phyloP scores from a whole-genome alignment of 2,797 vertebrate genomes.

The Paratrypauchen microcephalus region DNA sequence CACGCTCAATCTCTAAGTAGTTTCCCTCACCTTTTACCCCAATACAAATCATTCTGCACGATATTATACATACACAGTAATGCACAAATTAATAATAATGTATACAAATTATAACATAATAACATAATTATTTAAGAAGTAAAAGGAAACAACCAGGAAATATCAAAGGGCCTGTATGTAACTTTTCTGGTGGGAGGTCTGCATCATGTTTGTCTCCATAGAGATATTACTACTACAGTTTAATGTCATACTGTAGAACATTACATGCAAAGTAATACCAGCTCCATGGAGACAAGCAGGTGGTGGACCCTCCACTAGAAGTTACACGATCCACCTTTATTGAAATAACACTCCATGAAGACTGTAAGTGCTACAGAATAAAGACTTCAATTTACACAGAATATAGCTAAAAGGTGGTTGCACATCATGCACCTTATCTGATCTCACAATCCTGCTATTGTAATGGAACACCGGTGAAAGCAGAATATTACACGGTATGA shows the following conservation, averaged over 20 bases:
- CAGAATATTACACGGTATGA: slow-evolving; percentile 65
- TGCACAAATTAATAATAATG: too few relatives aligned
- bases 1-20: slow-evolving; percentile 45
- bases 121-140: not conserved
- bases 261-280: too few relatives aligned
- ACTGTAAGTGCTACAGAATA: not conserved
- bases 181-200: too few relatives aligned
- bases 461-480: slow-evolving; percentile 66
- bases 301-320: too few relatives aligned
- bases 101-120: not conserved
- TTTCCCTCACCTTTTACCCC: slow-evolving; percentile 62
- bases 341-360: too few relatives aligned
- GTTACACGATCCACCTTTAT: too few relatives aligned
- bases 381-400: not conserved
- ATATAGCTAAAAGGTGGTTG: slow-evolving; percentile 7
- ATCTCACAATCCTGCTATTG: slow-evolving; percentile 59
- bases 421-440: slow-evolving; percentile 63
- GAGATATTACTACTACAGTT: too few relatives aligned
- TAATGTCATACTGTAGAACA: too few relatives aligned
- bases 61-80: slow-evolving; percentile 17
- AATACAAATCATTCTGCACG: slow-evolving; percentile 29
- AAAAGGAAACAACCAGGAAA: not conserved
- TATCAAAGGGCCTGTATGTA: too few relatives aligned
- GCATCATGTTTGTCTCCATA: too few relatives aligned
- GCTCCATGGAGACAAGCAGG: too few relatives aligned